A percentile compares a stretch with the other conserved stretches of the same genome.
Evolutionary conservation across 2,797 vertebrate species (phyloP).

Genomic region (Chaenodraco wilsoni): DNA sequence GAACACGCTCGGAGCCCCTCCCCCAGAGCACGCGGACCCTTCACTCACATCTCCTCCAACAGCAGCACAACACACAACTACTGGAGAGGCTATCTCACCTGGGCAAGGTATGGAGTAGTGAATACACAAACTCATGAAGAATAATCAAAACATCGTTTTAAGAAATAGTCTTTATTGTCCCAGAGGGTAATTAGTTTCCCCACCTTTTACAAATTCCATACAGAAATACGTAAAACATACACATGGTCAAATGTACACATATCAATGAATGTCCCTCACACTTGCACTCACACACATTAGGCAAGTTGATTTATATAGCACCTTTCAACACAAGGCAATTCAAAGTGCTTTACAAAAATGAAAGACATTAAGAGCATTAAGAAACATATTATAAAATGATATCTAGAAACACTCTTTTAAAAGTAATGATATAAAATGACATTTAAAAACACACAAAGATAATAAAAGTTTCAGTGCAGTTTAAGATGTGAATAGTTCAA

Average conservation of each 20-base stretch:
- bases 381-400: too few relatives aligned
- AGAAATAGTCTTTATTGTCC: background rate
- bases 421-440: too few relatives aligned
- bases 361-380: too few relatives aligned
- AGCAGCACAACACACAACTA: constrained; percentile 88
- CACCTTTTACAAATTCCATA: background rate
- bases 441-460: too few relatives aligned
- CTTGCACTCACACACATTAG: background rate
- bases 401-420: too few relatives aligned
- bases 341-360: too few relatives aligned
- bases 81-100: constrained; percentile 89
- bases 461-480: too few relatives aligned
- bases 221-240: background rate
- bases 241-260: background rate
- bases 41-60: constrained; percentile 86
- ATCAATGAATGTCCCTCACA: background rate
- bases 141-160: background rate
- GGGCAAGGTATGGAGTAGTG: constrained; percentile 79
- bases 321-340: too few relatives aligned
- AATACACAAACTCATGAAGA: background rate
- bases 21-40: constrained; percentile 87
- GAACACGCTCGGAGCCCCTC: constrained; percentile 94
- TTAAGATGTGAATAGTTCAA: too few relatives aligned
- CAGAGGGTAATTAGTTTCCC: background rate
- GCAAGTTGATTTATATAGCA: too few relatives aligned